Conservation (phyloP, 2,113 vertebrate genomes). For the Leptosomus discolor region DNA sequence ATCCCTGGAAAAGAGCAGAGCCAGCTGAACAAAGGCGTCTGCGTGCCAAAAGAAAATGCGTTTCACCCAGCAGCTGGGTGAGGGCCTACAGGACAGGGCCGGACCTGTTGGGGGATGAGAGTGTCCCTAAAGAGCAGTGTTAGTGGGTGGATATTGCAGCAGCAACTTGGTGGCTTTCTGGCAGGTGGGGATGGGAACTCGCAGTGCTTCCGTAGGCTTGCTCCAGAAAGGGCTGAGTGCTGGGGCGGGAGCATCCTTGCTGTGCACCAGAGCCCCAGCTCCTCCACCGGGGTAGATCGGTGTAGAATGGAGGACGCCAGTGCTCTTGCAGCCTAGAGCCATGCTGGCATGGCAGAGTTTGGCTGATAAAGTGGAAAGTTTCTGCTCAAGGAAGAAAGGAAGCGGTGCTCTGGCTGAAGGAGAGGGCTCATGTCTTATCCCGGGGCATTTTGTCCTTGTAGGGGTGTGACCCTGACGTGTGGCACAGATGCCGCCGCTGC, state of each 20-base stretch:
- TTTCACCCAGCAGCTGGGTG: not conserved
- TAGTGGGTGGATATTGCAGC: not conserved
- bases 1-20: not conserved
- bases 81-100: not conserved
- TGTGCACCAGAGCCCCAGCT: not conserved
- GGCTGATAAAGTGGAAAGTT: not conserved
- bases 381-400: not conserved
- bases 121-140: not conserved
- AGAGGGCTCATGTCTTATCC: not conserved
- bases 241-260: not conserved
- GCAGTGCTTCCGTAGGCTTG: not conserved
- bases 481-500: not conserved
- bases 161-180: not conserved
- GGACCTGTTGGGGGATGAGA: not conserved
- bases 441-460: not conserved
- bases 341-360: not conserved
- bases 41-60: not conserved
- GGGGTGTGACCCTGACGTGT: not conserved
- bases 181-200: not conserved
- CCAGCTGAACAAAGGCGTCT: not conserved
- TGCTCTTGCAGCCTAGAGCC: rapidly evolving
- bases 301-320: not conserved
- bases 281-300: rapidly evolving
- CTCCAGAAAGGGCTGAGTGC: not conserved
- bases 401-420: not conserved